Conservation (phyloP, 1,140 invertebrate genomes). For the Bombus soroeensis region DNA sequence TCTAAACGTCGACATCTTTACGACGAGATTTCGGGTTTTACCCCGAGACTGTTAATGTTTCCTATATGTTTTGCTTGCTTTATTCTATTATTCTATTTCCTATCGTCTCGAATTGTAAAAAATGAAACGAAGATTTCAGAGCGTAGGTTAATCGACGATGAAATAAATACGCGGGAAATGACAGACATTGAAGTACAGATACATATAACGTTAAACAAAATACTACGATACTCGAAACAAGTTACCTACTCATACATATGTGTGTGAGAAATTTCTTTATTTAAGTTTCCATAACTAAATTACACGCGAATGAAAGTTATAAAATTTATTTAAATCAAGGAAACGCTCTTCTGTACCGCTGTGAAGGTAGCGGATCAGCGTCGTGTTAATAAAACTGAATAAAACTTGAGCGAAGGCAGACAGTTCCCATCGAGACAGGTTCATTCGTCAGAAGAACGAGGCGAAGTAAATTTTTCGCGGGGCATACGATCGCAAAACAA, state of each 20-base stretch:
- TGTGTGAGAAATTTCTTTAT: no score
- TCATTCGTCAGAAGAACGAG: not conserved
- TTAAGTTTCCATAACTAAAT: not conserved
- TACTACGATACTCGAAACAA: no score
- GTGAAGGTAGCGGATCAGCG: not conserved
- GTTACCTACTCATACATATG: no score
- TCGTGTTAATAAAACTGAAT: not conserved
- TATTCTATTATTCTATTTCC: not conserved
- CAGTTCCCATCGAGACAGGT: not conserved
- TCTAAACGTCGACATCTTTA: slow-evolving; percentile 9
- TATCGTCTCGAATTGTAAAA: no score
- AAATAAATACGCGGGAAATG: no score
- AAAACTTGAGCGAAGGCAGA: not conserved
- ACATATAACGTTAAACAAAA: no score
- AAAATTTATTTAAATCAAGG: not conserved
- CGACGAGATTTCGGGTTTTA: not conserved
- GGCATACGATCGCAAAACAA: slow-evolving; percentile 13
- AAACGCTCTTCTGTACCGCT: no score
- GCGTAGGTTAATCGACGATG: no score
- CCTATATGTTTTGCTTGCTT: not conserved
- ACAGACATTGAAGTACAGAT: no score
- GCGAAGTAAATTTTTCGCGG: not conserved
- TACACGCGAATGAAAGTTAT: not conserved
- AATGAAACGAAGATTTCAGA: no score
- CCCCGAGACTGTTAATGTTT: not conserved